Conservation (phyloP, 2,797 vertebrate genomes). For the Telmatherina bonti region DNA sequence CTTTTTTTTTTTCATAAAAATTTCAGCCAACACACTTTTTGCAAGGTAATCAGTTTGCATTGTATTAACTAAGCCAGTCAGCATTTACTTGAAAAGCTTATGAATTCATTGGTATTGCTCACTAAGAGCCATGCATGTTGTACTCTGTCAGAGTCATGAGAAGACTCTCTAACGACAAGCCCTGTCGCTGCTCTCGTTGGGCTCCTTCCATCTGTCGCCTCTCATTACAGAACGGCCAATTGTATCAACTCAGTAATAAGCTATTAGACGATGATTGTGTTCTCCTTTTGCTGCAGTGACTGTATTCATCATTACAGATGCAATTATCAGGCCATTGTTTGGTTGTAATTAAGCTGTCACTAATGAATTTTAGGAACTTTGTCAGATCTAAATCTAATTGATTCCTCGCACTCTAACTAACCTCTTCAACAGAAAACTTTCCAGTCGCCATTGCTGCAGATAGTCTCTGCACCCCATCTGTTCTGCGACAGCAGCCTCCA, state of each 20-base stretch:
- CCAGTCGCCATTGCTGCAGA: conserved; percentile 34
- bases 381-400: conserved; percentile 70
- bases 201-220: conserved; percentile 44
- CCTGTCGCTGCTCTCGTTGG: not conserved
- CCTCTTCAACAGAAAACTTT: conserved; percentile 70
- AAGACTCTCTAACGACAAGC: conserved; percentile 18
- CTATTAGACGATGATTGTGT: conserved; percentile 73
- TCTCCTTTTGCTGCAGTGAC: conserved; percentile 74
- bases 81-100: not conserved
- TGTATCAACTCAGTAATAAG: conserved; percentile 74
- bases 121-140: not conserved
- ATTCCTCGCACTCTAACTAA: conserved; percentile 71
- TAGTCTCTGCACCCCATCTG: conserved; percentile 34
- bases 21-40: conserved; percentile 8
- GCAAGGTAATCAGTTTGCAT: not conserved
- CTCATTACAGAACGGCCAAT: conserved; percentile 72
- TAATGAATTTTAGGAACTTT: conserved; percentile 80
- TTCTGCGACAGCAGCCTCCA: conserved; percentile 42
- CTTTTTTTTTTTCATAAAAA: not conserved
- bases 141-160: conserved; percentile 1
- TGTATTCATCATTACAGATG: conserved; percentile 79
- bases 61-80: not conserved
- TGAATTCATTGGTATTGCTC: conserved; percentile 5
- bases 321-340: conserved; percentile 81
- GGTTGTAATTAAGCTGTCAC: conserved; percentile 76